Base-by-base conservation (phyloP, 23 tunicate species). In the Ciona savignyi region DNA sequence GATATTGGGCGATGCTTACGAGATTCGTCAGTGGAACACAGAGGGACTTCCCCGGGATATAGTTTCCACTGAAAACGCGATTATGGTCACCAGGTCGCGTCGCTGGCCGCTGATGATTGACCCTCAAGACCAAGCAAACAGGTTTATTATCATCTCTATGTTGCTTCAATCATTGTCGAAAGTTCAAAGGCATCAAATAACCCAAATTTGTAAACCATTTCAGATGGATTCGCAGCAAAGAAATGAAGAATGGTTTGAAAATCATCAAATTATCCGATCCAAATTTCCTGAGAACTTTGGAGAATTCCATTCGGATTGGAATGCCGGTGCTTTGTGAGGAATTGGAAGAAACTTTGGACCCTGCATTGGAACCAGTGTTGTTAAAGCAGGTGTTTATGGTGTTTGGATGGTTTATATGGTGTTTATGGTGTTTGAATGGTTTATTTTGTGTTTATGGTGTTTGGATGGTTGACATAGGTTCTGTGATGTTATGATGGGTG, bases 91-190 rank as follows among this genome's bases (percentile, higher is more conserved):
- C 4, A 42, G 93, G 67, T 78, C 98, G 6, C 51, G 98, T 34
- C 75, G 98, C 32, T 93, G 98, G 98, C 98, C 98, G 19, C 88
- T 93, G 11, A 93, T 93, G 98, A 93, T 93, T 28, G 98, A 93
- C 71, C 98, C 98, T 0, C 98, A 93, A 48, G 98, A 93, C 70
- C 98, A 93, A 73, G 98, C 98, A 1, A 93, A 93, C 85, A 80
- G 97, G 97, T 91, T n/a, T n/a, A n/a, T n/a, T n/a, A n/a, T n/a
- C n/a, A n/a, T n/a, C n/a, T n/a, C n/a, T n/a, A n/a, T n/a, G n/a
- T n/a, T n/a, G n/a, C n/a, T n/a, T n/a, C n/a, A n/a, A n/a, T n/a
- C n/a, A n/a, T n/a, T n/a, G n/a, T n/a, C n/a, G n/a, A n/a, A n/a
- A n/a, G n/a, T n/a, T n/a, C n/a, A n/a, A n/a, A n/a, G n/a, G n/a